Conservation (phyloP, 2,797 vertebrate genomes). For the Pteronotus mesoamericanus region DNA sequence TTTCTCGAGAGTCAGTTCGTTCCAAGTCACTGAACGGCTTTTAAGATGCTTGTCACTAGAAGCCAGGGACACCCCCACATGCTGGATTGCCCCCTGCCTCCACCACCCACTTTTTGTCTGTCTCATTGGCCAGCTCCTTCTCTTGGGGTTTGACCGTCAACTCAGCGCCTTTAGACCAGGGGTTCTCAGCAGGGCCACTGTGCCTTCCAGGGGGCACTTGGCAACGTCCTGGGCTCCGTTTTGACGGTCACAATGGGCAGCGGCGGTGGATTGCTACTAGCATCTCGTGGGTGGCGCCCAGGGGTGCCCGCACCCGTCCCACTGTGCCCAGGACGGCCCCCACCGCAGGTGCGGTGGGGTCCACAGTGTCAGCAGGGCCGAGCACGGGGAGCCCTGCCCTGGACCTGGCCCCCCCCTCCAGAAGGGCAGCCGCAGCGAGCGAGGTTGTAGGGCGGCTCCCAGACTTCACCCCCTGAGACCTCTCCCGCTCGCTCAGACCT, state of each 20-base stretch:
- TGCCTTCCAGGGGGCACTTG: not conserved
- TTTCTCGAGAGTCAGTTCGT: too few relatives aligned
- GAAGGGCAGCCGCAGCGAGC: not conserved
- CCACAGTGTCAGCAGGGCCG: accelerated
- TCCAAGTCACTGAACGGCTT: too few relatives aligned
- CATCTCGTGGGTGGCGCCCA: accelerated
- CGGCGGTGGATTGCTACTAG: not conserved
- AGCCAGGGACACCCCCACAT: accelerated
- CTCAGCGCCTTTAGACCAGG: not conserved
- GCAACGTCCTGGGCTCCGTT: accelerated
- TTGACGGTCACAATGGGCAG: not conserved
- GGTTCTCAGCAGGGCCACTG: not conserved
- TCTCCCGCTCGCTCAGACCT: too few relatives aligned
- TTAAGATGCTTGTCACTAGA: not conserved
- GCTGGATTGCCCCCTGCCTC: not conserved
- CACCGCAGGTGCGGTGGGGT: accelerated
- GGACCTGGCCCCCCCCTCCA: accelerated
- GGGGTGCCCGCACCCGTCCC: accelerated
- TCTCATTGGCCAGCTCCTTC: not conserved
- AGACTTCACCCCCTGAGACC: too few relatives aligned
- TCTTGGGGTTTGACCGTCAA: accelerated
- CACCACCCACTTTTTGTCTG: not conserved
- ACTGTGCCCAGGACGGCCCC: accelerated
- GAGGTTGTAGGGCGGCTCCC: accelerated
- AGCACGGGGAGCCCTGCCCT: accelerated